Base-by-base conservation (phyloP, 2,797 vertebrate genomes). In the Macropus fuliginosus region DNA sequence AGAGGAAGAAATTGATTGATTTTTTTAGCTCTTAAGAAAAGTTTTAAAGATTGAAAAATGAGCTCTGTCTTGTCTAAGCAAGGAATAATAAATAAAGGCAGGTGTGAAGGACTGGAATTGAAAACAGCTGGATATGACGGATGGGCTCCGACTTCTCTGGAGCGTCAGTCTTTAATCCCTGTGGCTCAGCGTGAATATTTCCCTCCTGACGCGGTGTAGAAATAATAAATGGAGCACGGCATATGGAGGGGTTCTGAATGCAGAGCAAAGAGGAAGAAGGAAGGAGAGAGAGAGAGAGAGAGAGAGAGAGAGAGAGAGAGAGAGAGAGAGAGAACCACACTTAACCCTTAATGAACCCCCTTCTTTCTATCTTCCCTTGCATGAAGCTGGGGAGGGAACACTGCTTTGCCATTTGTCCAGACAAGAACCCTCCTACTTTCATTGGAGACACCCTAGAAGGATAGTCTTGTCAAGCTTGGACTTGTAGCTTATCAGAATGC, bases 71-170 rank as follows among this genome's bases (percentile, higher is more conserved):
- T 98, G 98, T 98, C 97, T 96, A 93, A 92, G 96, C 94, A 91
- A 97, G 98, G 97, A 98, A 98, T 98, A 99, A 99, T 98, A 99
- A 99, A 98, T 98, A 96, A 96, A 98, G 99, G 98, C 99, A 99
- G 99, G 99, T 99, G 99, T 98, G 98, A 98, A 98, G 98, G 97
- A 96, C 95, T 96, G 62, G 98, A 98, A 98, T 98, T 96, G 95
- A 97, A 98, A 98, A 98, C 98, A 99, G 99, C 98, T 99, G 99
- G 98, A 98, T 98, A 94, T 90, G 96, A 98, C 93, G 97, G 98
- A 99, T 98, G 97, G 97, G 98, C 97, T 98, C 98, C 81, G 97
- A 97, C 98, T 99, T 98, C 98, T 98, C 98, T 93, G 96, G 98
- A 98, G 97, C 98, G 98, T 98, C 97, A 94, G 96, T 97, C 98